These are phyloP conservation scores for Platygyra sinensis DNA, from an alignment of 64 coral and sea anemone genomes.

Conservation along the genomic window DNA sequence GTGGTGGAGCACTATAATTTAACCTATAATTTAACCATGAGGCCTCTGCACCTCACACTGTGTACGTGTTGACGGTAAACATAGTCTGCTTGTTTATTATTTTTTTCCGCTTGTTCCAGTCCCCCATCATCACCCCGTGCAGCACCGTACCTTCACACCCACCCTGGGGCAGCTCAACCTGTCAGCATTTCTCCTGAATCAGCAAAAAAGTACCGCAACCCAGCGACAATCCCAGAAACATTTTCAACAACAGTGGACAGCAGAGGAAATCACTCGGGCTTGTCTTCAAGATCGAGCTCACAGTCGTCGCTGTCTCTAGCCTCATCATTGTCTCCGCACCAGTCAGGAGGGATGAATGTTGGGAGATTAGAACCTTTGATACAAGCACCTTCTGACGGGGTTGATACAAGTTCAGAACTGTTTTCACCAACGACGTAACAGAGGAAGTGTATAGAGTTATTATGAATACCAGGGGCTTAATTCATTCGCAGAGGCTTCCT, in stretches of 20 bases:
- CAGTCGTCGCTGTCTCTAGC: slow-evolving; percentile 58
- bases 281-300: slow-evolving; percentile 46
- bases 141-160: slow-evolving; percentile 38
- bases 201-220: slow-evolving; percentile 40
- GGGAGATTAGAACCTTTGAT: slow-evolving; percentile 42
- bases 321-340: slow-evolving; percentile 33
- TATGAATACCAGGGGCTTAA: not conserved
- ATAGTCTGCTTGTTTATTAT: not conserved
- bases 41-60: too few relatives aligned
- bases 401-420: slow-evolving; percentile 30
- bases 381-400: slow-evolving; percentile 1
- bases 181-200: slow-evolving; percentile 4
- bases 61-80: not conserved
- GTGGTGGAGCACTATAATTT: too few relatives aligned
- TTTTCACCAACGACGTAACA: slow-evolving; percentile 37
- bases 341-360: slow-evolving; percentile 32
- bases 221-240: slow-evolving; percentile 4
- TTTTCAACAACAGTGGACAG: slow-evolving; percentile 48
- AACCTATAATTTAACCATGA: too few relatives aligned
- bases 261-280: slow-evolving; percentile 6
- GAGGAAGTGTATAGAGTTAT: not conserved
- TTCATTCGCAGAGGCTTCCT: not conserved
- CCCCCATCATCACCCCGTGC: slow-evolving; percentile 21
- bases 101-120: slow-evolving; percentile 2
- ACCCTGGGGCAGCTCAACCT: slow-evolving; percentile 23